These are phyloP conservation scores for Coelinius sp. DNA, from an alignment of 2,888 invertebrate species.

Conservation along the genomic window DNA sequence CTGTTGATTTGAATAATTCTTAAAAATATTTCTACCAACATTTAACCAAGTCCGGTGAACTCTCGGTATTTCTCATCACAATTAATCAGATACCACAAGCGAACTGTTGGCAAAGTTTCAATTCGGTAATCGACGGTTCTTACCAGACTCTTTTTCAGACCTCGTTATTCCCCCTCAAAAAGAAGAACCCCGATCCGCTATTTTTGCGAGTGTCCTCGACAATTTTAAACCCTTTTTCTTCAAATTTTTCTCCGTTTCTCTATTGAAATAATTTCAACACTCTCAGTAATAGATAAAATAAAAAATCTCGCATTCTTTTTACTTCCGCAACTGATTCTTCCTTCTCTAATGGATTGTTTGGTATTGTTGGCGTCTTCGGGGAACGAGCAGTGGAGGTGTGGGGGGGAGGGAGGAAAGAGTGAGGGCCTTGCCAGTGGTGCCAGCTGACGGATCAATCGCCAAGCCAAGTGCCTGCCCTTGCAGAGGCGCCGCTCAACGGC, in stretches of 20 bases:
- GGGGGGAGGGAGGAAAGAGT: slow-evolving; percentile 24
- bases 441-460: slow-evolving; percentile 57
- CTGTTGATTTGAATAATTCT: no score
- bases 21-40: no score
- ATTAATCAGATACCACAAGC: slow-evolving; percentile 34
- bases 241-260: not conserved
- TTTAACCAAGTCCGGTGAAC: slow-evolving; percentile 23
- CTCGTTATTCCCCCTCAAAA: not conserved
- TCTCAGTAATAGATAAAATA: not conserved
- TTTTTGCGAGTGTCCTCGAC: slow-evolving; percentile 13
- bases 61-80: slow-evolving; percentile 10
- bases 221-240: slow-evolving; percentile 42
- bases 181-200: slow-evolving; percentile 34
- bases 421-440: slow-evolving; percentile 68
- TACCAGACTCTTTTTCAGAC: not conserved
- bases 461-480: slow-evolving; percentile 43
- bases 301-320: not conserved
- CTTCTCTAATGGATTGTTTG: not conserved
- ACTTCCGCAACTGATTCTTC: slow-evolving; percentile 8
- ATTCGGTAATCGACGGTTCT: slow-evolving; percentile 38
- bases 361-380: not conserved
- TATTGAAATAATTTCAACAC: not conserved
- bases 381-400: not conserved
- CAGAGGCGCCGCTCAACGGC: slow-evolving; percentile 47
- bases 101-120: slow-evolving; percentile 41